Evolutionary conservation across 2,888 invertebrate species (phyloP), one percentile per base, ranked within the genome.

Genomic region (Ophioninae sp.): DNA sequence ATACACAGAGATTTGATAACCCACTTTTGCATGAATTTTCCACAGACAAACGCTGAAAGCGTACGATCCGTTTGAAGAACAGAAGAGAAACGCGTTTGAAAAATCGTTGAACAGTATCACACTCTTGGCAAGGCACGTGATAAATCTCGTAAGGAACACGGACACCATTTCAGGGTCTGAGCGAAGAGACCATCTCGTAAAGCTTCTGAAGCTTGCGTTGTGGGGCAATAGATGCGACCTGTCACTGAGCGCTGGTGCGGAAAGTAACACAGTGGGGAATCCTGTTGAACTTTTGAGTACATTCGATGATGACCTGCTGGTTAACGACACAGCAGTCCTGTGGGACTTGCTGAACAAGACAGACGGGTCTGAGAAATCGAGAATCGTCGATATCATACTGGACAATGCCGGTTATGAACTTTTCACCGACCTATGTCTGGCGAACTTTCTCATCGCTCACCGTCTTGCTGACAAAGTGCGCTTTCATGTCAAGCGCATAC

Each of bases 181-280:
- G 81, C 87, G 92, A 44, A 94, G 94, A 89, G 90, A 92, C 0
- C 93, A 94, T 85, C 95, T 96, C 79, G 90, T 94, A 8, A 93
- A 93, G n/a, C 90, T 96, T 64, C 83, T 96, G 0, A 95, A 96
- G 94, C 90, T 96, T 17, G 96, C 96, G 89, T 94, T 99, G 13
- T 99, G 99, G 99, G 97, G 98, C 0, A 99, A 99, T 93, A 96
- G 97, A 91, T 97, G 97, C 91, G 99, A 99, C 93, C 93, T 99
- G 72, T 98, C 98, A 0, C 93, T 99, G 65, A 96, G 97, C 0
- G 94, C 94, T 56, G 98, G 98, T 76, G 94, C 95, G 61, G 95
- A 95, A 79, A 93, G 94, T 67, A 93, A 94, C 65, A 94, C 95
- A 85, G 93, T 90, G 0, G 92, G 92, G 0, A 93, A 95, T 91